Evolutionary conservation across 2,797 vertebrate species (phyloP).

Genomic region (Falco biarmicus): DNA sequence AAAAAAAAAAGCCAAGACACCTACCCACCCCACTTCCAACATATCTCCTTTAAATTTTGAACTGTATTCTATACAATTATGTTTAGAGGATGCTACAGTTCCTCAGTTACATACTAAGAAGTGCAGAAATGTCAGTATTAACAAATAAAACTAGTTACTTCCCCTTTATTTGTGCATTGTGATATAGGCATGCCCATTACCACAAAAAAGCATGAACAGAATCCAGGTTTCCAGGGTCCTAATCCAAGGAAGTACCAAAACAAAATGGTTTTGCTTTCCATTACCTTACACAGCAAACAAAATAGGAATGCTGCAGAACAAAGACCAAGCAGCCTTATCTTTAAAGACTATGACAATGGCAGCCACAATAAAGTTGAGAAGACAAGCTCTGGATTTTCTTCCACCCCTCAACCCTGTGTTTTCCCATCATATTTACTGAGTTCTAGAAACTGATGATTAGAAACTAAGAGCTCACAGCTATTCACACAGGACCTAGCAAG

Average conservation of each 20-base stretch:
- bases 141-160: background rate
- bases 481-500: background rate
- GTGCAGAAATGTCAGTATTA: background rate
- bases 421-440: background rate
- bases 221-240: background rate
- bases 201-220: background rate
- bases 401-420: background rate
- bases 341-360: background rate
- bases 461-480: background rate
- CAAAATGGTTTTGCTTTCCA: background rate
- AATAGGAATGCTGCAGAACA: background rate
- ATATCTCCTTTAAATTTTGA: background rate
- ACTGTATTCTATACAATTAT: background rate
- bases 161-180: background rate
- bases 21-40: rapidly evolving
- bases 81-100: background rate
- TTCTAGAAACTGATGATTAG: background rate
- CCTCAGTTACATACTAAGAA: background rate
- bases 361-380: background rate
- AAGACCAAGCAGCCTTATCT: background rate
- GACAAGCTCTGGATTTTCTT: background rate
- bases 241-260: background rate
- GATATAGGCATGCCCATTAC: background rate
- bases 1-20: background rate
- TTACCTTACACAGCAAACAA: background rate